These are phyloP conservation scores for Ctena decussata DNA, from an alignment of 2,888 invertebrate species.

Conservation along the genomic window DNA sequence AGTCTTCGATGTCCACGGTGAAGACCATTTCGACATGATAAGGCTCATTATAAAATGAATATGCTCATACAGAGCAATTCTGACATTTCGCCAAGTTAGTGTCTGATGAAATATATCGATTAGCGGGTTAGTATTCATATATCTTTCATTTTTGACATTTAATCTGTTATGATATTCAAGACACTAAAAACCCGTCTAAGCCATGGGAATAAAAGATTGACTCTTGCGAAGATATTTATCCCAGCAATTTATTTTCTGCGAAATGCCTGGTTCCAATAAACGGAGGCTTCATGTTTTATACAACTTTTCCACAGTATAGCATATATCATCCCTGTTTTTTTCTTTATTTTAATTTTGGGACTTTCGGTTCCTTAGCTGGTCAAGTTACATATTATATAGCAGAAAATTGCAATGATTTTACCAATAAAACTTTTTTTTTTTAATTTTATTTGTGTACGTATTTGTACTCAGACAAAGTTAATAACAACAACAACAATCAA, in stretches of 20 bases:
- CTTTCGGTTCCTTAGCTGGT: too few species aligned
- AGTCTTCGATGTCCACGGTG: too few species aligned
- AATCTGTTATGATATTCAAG: constrained; percentile 3
- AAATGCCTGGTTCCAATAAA: neutral
- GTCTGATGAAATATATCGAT: constrained; percentile 9
- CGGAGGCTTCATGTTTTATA: neutral
- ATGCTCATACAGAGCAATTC: neutral
- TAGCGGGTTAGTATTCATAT: neutral
- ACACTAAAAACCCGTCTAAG: neutral
- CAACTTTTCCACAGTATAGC: too few species aligned
- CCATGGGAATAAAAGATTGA: neutral
- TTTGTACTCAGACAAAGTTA: too few species aligned
- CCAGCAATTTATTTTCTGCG: neutral
- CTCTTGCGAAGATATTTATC: neutral
- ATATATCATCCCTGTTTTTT: too few species aligned
- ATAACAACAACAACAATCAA: too few species aligned
- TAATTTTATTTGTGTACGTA: too few species aligned
- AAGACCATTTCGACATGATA: too few species aligned
- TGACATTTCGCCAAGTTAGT: neutral
- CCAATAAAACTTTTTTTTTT: too few species aligned
- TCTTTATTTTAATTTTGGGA: too few species aligned
- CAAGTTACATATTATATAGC: too few species aligned
- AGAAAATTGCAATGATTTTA: too few species aligned
- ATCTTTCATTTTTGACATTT: constrained; percentile 9
- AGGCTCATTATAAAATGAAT: neutral